Evolutionary conservation across 1,140 invertebrate genomes (phyloP).

Genomic region (Campoletis sonorensis): DNA sequence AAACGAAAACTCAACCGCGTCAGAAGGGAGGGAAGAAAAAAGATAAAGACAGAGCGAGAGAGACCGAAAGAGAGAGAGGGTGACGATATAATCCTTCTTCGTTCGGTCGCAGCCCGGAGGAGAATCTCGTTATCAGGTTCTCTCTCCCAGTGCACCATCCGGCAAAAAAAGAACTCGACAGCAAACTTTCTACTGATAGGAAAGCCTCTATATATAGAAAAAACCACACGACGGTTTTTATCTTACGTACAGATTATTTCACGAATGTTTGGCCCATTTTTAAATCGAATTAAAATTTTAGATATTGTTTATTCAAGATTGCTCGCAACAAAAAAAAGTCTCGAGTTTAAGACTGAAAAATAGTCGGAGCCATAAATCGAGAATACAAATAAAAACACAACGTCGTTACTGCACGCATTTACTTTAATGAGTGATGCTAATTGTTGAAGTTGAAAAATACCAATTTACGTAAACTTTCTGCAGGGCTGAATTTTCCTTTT

Average conservation of each 20-base stretch:
- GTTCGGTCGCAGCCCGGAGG: conserved; percentile 11
- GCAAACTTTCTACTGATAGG: conserved; percentile 7
- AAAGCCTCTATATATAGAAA: neutral
- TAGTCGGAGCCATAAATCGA: no score
- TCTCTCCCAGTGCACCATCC: conserved; percentile 12
- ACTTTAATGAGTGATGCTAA: no score
- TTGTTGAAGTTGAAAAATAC: no score
- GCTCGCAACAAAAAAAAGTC: no score
- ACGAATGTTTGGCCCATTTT: neutral
- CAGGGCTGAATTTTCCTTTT: no score
- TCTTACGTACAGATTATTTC: neutral
- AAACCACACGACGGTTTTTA: neutral
- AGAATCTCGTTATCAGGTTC: conserved; percentile 35
- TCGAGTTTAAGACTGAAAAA: no score
- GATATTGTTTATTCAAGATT: neutral
- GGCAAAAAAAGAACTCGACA: neutral
- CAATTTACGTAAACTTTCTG: no score
- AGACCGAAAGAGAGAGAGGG: neutral
- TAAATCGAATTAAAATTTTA: neutral
- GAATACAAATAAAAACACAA: no score
- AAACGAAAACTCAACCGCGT: conserved; percentile 14
- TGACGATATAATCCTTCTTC: conserved; percentile 35
- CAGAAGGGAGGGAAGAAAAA: neutral
- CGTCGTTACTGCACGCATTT: no score
- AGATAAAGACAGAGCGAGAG: neutral